Base-by-base conservation (phyloP, 2,888 invertebrate species). In the Balanococcus diminutus region DNA sequence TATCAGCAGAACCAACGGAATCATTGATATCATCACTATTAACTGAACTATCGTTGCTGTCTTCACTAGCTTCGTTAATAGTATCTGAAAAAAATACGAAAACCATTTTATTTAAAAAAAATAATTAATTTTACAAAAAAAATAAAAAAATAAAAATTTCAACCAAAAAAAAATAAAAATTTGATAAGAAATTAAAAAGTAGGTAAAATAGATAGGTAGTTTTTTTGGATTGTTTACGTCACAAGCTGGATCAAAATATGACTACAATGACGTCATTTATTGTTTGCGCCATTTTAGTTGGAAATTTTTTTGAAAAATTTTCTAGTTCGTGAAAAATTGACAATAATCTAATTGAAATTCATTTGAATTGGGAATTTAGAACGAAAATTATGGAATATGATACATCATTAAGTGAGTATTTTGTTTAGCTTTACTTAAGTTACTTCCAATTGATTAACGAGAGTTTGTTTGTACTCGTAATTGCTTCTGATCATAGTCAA, bases 1-100 rank as follows among this genome's bases (percentile, higher is more conserved):
- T 32, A 36, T 82, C 86, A 19, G 46, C 42, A 19, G 85, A 85
- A 75, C 25, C 75, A 25, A 56, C 32, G 11, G 81, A 81, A 32
- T 81, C 81, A 39, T 81, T 81, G 31, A 51, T n/a, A 61, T 51
- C 86, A 56, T 86, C 86, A 56, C 86, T 86, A 28, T 81, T 81
- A 32, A 82, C 56, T 31, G 82, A 67, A 81, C 61, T 56, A 61
- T 86, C 86, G 39, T 86, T 82, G 39, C 86, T 86, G 9, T 82
- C 82, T 39, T 82, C 86, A 28, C 67, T 81, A 51, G 32, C 81
- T 22, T 81, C 86, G 81, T 86, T 56, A 39, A 75, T 75, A 75
- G 39, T 39, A 75, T 84, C 84, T 84, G 46, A 8, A 84, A 84
- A 19, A 32, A n/a, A n/a, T n/a, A n/a, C n/a, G n/a, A n/a, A n/a